A percentile compares a stretch with the other conserved stretches of the same genome.
phyloP scores from a whole-genome alignment of 2,113 vertebrate genomes.

The Setophaga petechia region DNA sequence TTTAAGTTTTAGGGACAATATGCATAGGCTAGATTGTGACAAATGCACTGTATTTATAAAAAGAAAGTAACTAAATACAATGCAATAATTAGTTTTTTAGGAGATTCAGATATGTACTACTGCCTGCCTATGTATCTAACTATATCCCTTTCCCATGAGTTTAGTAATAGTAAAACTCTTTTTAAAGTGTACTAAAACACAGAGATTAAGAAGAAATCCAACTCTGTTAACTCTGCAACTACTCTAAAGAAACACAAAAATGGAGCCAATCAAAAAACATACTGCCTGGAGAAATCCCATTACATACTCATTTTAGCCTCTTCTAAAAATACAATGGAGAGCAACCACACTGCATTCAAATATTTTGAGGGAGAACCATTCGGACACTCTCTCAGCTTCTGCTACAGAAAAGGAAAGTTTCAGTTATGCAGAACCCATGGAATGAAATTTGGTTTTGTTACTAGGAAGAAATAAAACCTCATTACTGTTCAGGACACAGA shows the following conservation, averaged over 20 bases:
- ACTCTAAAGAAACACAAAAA: background rate
- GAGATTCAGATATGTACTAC: background rate
- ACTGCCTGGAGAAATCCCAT: accelerated
- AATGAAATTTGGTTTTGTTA: background rate
- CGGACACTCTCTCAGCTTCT: background rate
- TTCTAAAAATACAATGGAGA: background rate
- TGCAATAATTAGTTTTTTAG: background rate
- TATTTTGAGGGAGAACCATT: background rate
- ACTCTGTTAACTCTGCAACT: background rate
- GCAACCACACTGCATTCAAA: background rate
- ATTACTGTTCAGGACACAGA: background rate
- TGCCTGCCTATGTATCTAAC: background rate
- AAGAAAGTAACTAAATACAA: background rate
- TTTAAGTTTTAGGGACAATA: background rate
- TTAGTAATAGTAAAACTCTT: background rate
- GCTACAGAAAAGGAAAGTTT: background rate
- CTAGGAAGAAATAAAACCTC: background rate
- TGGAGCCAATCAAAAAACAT: background rate
- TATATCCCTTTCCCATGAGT: background rate
- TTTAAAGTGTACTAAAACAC: background rate
- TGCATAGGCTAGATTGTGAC: background rate
- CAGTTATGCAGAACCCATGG: background rate
- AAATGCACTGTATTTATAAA: background rate
- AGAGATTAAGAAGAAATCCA: background rate
- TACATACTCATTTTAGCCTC: background rate